Base-by-base conservation (phyloP, 2,113 vertebrate genomes). In the Platanista minor region DNA sequence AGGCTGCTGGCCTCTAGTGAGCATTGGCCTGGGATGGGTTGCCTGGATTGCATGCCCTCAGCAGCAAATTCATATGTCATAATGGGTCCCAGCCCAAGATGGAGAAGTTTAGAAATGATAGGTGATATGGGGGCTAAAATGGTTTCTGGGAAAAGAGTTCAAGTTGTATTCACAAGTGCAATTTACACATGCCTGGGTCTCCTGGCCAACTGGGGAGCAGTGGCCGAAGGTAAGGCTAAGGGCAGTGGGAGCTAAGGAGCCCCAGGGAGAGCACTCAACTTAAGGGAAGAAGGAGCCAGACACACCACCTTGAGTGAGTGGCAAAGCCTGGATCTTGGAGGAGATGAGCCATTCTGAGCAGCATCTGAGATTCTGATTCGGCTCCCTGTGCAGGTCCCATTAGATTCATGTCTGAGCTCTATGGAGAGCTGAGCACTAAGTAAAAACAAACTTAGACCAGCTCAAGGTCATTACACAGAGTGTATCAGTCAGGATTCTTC, bases 41-140 rank as follows among this genome's bases (percentile, higher is more conserved):
- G 52, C 41, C 14, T 27, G 57, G 57, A 62, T 15, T 27, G 1
- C 46, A 18, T n/a, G 57, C 54, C 49, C 62, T 64, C 13, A 11
- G 41, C 27, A 93, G 46, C 49, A 71, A 84, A 57, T 43, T 85
- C 43, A 29, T 13, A 29, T 11, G 10, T 6, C 31, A 14, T 54
- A 31, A 13, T 21, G 39, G 41, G 11, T 54, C 54, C 18, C 39
- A 75, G 41, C 8, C 39, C 31, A 49, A 82, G 43, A 54, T 17
- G 33, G 31, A 92, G 59, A 41, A 52, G 62, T 90, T 87, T 91
- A 77, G 27, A 81, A 54, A 90, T 77, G 81, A 18, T 31, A 59
- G 46, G 59, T 67, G 11, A 31, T 10, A 0, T n/a, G 36, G 5
- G 11, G 21, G 46, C 12, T 62, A 20, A 75, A 5, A 21, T 52